Percentiles rank a stretch among this genome's conserved stretches.
Evolutionary conservation across 1,140 invertebrate species (phyloP).

Genomic region (Brachionus koreanus): DNA sequence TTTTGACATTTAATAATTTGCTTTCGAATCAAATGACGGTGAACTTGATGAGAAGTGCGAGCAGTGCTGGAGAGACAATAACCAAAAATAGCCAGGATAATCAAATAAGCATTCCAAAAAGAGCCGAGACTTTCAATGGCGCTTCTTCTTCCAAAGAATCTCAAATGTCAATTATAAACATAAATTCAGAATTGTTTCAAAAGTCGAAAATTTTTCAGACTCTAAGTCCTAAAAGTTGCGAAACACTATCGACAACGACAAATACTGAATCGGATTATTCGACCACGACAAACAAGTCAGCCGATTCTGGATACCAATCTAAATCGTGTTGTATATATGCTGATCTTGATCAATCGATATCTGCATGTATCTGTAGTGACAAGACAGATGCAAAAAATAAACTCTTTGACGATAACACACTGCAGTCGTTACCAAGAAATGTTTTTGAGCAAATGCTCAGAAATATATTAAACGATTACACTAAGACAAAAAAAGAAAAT

Average conservation of each 20-base stretch:
- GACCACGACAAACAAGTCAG: slow-evolving; percentile 3
- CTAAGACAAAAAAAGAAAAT: slow-evolving; percentile 3
- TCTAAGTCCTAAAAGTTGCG: not conserved
- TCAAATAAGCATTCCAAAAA: slow-evolving; percentile 34
- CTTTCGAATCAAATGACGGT: slow-evolving; percentile 16
- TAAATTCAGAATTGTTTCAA: slow-evolving; percentile 30
- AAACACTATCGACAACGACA: not conserved
- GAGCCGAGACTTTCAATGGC: slow-evolving; percentile 43
- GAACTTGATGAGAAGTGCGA: slow-evolving; percentile 44
- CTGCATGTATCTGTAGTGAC: not conserved
- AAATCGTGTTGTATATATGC: slow-evolving; percentile 30
- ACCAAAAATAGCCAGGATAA: slow-evolving; percentile 6
- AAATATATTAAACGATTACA: slow-evolving; percentile 24
- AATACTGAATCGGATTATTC: slow-evolving; percentile 37
- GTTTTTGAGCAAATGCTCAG: slow-evolving; percentile 16
- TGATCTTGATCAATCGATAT: slow-evolving; percentile 14
- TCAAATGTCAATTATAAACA: slow-evolving; percentile 41
- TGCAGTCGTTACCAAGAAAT: not conserved
- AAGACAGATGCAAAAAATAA: not conserved
- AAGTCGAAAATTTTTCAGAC: slow-evolving; percentile 24
- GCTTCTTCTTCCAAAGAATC: slow-evolving; percentile 38
- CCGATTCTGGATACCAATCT: slow-evolving; percentile 34
- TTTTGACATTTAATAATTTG: slow-evolving; percentile 10
- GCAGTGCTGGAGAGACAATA: slow-evolving; percentile 42
- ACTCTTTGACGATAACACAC: not conserved